Evolutionary conservation across 2,113 vertebrate species (phyloP).

Genomic region (Prinia subflava): DNA sequence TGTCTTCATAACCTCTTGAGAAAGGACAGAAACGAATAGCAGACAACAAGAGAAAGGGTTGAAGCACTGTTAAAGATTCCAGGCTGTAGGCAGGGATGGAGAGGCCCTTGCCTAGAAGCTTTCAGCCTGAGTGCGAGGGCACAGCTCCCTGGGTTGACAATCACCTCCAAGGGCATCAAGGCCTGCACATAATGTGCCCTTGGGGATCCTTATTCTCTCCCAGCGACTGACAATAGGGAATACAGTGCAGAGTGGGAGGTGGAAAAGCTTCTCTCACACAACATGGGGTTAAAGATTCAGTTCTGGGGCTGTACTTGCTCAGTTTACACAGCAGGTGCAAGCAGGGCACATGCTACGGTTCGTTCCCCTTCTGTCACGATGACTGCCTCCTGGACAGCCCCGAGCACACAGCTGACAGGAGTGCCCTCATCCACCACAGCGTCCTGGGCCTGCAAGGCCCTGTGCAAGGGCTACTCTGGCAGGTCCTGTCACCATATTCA

Average conservation of each 20-base stretch:
- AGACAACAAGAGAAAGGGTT: background rate
- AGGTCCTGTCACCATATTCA: background rate
- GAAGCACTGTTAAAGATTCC: background rate
- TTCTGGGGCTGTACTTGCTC: background rate
- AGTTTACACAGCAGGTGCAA: background rate
- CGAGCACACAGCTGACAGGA: rapidly evolving
- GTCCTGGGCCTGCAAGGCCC: background rate
- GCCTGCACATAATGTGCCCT: rapidly evolving
- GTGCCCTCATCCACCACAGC: rapidly evolving
- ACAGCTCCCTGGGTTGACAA: background rate
- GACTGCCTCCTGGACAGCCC: background rate
- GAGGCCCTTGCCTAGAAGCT: background rate
- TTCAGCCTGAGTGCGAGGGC: too few species aligned
- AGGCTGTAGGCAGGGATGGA: background rate
- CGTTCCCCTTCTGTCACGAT: background rate
- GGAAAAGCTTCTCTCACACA: background rate
- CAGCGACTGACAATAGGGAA: background rate
- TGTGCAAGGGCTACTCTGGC: background rate
- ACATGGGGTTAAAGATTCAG: background rate
- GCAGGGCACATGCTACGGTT: rapidly evolving
- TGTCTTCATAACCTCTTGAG: background rate
- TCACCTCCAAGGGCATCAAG: background rate
- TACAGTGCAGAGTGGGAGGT: background rate
- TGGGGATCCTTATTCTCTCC: background rate
- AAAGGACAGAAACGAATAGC: background rate